Conservation (phyloP, 92 coral and sea anemone species). For the Actinostola sp. region DNA sequence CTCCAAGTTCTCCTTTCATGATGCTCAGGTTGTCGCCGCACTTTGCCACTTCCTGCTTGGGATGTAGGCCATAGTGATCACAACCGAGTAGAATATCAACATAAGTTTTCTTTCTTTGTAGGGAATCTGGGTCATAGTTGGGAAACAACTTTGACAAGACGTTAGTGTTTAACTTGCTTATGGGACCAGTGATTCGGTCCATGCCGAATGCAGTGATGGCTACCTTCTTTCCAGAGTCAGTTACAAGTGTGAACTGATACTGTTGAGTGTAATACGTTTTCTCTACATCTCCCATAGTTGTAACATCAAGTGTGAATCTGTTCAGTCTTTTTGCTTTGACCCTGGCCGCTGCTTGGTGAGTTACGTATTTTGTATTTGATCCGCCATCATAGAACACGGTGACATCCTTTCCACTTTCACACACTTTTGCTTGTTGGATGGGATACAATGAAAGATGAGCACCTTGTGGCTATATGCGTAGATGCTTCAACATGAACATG, state of each 20-base stretch:
- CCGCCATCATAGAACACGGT: conserved; percentile 68
- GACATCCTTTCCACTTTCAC: conserved; percentile 58
- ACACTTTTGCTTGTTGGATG: conserved; percentile 63
- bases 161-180: conserved; percentile 24
- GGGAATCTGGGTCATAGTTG: conserved; percentile 53
- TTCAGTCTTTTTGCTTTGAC: conserved; percentile 44
- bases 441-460: conserved; percentile 63
- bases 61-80: conserved; percentile 67
- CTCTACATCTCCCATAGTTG: conserved; percentile 66
- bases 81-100: conserved; percentile 64
- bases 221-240: conserved; percentile 54
- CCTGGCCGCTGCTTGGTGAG: conserved; percentile 72
- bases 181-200: conserved; percentile 55
- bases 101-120: conserved; percentile 62
- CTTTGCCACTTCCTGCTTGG: conserved; percentile 58
- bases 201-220: conserved; percentile 57
- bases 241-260: conserved; percentile 44
- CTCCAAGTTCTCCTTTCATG: conserved; percentile 74
- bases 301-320: conserved; percentile 55
- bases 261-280: conserved; percentile 51
- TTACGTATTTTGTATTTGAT: conserved; percentile 64
- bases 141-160: conserved; percentile 56
- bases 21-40: conserved; percentile 64
- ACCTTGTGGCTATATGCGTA: conserved; percentile 35
- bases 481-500: conserved; percentile 34